These are phyloP conservation scores for Meteorus sp. DNA, from an alignment of 1,140 invertebrate species.

Conservation along the genomic window DNA sequence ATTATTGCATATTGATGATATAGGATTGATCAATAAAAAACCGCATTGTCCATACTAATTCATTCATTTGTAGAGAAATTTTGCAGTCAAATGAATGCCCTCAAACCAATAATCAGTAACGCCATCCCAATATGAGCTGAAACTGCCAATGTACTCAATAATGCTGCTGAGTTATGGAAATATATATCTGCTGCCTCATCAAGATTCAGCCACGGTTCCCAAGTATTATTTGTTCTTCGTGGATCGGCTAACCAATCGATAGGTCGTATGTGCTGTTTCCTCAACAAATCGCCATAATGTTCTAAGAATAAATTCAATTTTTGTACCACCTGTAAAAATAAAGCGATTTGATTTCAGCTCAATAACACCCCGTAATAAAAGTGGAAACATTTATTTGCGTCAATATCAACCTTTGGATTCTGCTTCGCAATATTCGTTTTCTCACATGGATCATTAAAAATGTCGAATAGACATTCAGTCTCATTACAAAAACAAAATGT, in stretches of 20 bases:
- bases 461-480: constrained; percentile 68
- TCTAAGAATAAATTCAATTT: constrained; percentile 53
- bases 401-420: constrained; percentile 45
- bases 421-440: constrained; percentile 61
- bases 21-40: background rate
- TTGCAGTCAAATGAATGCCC: constrained; percentile 38
- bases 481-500: constrained; percentile 48
- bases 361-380: constrained; percentile 40
- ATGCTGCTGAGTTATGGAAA: constrained; percentile 35
- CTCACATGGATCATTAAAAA: constrained; percentile 70
- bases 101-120: constrained; percentile 33
- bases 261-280: constrained; percentile 45
- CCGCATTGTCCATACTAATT: background rate
- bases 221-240: constrained; percentile 54
- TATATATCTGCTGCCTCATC: constrained; percentile 26
- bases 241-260: constrained; percentile 56
- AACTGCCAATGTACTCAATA: constrained; percentile 34
- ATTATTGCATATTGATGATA: too few relatives aligned
- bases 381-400: background rate
- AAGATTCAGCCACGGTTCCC: constrained; percentile 53
- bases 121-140: constrained; percentile 42
- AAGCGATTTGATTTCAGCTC: too few relatives aligned
- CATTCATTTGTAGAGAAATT: constrained; percentile 1
- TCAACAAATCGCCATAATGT: constrained; percentile 44
- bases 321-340: too few relatives aligned